phyloP scores from a whole-genome alignment of 2,113 vertebrate species.

The Micromys minutus region DNA sequence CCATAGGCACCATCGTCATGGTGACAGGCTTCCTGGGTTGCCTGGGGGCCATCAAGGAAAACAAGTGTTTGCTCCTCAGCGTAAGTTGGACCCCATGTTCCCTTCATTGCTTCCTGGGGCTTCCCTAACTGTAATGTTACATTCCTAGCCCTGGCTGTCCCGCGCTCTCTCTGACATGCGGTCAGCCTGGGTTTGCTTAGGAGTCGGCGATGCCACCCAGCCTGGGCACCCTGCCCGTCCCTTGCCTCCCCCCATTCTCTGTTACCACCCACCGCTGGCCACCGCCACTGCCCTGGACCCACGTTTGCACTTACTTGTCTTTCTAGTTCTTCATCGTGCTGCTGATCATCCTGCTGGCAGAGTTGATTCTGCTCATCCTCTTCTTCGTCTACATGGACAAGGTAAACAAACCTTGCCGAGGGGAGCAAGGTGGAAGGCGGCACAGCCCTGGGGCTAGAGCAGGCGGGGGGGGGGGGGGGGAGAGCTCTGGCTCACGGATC shows the following conservation, averaged over 20 bases:
- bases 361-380: constrained; percentile 96
- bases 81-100: constrained; percentile 86
- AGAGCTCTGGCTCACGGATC: accelerated
- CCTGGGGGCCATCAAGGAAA: constrained; percentile 99
- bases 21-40: constrained; percentile 98
- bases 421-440: accelerated
- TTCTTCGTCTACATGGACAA: constrained; percentile 99
- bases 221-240: background rate
- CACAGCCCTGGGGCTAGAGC: background rate
- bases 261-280: too few relatives aligned
- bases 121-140: background rate
- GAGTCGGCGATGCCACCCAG: background rate
- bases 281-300: accelerated
- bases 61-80: constrained; percentile 99
- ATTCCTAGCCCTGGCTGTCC: background rate
- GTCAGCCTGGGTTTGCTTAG: background rate
- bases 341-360: constrained; percentile 95
- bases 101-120: background rate
- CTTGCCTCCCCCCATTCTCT: background rate
- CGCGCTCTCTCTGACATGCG: background rate
- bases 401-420: constrained; percentile 87
- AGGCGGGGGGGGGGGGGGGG: background rate
- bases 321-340: constrained; percentile 97
- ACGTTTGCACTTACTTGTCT: constrained; percentile 9
- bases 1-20: constrained; percentile 96